These are phyloP conservation scores for Hedychridium roseum DNA, from an alignment of 2,888 invertebrate genomes.

Conservation along the genomic window DNA sequence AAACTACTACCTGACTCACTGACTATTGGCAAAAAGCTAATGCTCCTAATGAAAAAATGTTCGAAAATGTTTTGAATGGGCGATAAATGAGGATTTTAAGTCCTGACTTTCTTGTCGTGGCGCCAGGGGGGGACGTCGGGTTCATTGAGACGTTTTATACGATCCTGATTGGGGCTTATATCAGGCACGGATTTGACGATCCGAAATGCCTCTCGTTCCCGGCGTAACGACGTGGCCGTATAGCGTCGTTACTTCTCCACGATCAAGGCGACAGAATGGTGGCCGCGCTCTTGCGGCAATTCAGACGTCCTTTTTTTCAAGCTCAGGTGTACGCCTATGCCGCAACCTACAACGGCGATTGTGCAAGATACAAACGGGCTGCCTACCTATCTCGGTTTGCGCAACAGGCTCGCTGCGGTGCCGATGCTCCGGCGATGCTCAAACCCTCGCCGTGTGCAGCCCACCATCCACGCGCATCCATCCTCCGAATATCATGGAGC, in stretches of 20 bases:
- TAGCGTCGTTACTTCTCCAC: slow-evolving; percentile 10
- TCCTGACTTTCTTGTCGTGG: too few relatives aligned
- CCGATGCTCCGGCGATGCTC: slow-evolving; percentile 31
- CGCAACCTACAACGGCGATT: slow-evolving; percentile 36
- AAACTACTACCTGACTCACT: too few relatives aligned
- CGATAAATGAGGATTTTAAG: too few relatives aligned
- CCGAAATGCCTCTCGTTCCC: neutral
- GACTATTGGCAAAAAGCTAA: too few relatives aligned
- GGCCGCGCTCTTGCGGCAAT: slow-evolving; percentile 24
- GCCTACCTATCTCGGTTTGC: slow-evolving; percentile 43
- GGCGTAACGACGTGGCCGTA: neutral
- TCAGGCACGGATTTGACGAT: neutral
- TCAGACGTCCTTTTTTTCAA: slow-evolving; percentile 18
- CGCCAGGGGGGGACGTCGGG: too few relatives aligned
- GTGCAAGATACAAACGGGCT: slow-evolving; percentile 44
- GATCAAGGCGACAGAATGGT: slow-evolving; percentile 21
- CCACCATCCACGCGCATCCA: slow-evolving; percentile 26
- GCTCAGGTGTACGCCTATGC: slow-evolving; percentile 25
- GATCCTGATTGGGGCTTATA: too few relatives aligned
- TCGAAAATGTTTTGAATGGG: too few relatives aligned
- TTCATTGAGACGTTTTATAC: too few relatives aligned
- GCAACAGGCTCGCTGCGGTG: slow-evolving; percentile 42
- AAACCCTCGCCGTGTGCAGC: slow-evolving; percentile 27
- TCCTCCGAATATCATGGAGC: slow-evolving; percentile 13
- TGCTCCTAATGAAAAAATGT: too few relatives aligned